Evolutionary conservation across 2,113 vertebrate species (phyloP), one percentile per base, ranked within the genome.

Genomic region (Sander vitreus): DNA sequence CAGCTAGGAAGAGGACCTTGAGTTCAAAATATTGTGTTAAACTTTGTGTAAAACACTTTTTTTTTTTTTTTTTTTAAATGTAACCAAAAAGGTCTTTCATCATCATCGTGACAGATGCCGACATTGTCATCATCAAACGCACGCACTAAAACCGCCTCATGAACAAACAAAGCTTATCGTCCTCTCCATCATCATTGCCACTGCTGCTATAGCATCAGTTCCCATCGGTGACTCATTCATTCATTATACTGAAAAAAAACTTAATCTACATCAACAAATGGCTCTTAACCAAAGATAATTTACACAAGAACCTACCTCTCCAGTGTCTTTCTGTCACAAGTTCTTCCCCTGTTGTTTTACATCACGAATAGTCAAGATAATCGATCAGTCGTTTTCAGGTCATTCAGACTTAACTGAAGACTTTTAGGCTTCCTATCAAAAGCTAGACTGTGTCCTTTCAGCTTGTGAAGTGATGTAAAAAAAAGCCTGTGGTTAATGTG

Each of bases 401-500:
- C 55, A 63, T 19, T 79, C 36, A 51, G 36, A 9, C 3, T 16
- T 13, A 2, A 5, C 16, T 1, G 8, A 39, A 63, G 23, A 4
- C 12, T 6, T 30, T n/a, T n/a, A n/a, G n/a, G n/a, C n/a, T n/a
- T n/a, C n/a, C n/a, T n/a, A n/a, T n/a, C 59, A 2, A 12, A 11
- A 51, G 51, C 43, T 36, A 12, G 16, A 3, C 19, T 1, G 0
- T 16, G 45, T 47, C 13, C 3, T 19, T 1, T 78, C 12, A 9
- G 4, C 21, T 12, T 39, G 1, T 11, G 0, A 51, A 50, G 14
- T 85, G 86, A 89, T 64, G 62, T 5, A 57, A 30, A 76, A 63
- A 53, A 30, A 43, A 8, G n/a, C n/a, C 5, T 21, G 78, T 6
- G 83, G 81, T 80, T 19, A 2, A 1, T 62, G 85, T 88, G 85